These are phyloP conservation scores for Pogonomyrmex barbatus DNA, from an alignment of 1,140 invertebrate species.

Conservation along the genomic window DNA sequence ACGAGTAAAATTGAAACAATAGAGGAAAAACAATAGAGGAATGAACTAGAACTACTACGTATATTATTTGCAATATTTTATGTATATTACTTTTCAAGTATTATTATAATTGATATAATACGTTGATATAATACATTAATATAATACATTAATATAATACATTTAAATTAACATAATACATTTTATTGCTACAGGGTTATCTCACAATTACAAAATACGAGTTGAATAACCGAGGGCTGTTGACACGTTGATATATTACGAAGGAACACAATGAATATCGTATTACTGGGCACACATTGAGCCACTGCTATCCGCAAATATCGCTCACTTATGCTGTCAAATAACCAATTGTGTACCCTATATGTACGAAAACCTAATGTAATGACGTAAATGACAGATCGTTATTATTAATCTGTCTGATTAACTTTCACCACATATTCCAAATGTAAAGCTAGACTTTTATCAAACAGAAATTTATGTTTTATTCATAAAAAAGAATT, in stretches of 20 bases:
- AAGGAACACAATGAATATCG: slow-evolving; percentile 36
- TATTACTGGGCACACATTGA: slow-evolving; percentile 22
- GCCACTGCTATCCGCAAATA: slow-evolving; percentile 30
- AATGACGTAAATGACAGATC: slow-evolving; percentile 7
- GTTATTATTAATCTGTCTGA: slow-evolving; percentile 37
- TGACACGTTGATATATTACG: slow-evolving; percentile 43
- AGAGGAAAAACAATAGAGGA: not conserved
- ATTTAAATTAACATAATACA: too few relatives aligned
- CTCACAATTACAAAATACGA: slow-evolving; percentile 7
- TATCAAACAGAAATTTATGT: not conserved
- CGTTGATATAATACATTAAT: too few relatives aligned
- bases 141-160: too few relatives aligned
- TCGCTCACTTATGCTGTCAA: slow-evolving; percentile 27
- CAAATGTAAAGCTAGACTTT: not conserved
- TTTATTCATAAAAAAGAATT: not conserved
- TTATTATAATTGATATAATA: too few relatives aligned
- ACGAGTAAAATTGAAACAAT: not conserved
- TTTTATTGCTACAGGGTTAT: not conserved
- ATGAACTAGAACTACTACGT: not conserved
- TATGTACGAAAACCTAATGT: not conserved
- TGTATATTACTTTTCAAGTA: not conserved
- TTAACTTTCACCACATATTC: slow-evolving; percentile 6
- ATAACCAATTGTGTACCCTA: slow-evolving; percentile 26
- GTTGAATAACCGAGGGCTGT: slow-evolving; percentile 27
- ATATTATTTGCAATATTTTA: not conserved